Evolutionary conservation across 2,113 vertebrate genomes (phyloP).

Genomic region (Pollimyrus isidori): DNA sequence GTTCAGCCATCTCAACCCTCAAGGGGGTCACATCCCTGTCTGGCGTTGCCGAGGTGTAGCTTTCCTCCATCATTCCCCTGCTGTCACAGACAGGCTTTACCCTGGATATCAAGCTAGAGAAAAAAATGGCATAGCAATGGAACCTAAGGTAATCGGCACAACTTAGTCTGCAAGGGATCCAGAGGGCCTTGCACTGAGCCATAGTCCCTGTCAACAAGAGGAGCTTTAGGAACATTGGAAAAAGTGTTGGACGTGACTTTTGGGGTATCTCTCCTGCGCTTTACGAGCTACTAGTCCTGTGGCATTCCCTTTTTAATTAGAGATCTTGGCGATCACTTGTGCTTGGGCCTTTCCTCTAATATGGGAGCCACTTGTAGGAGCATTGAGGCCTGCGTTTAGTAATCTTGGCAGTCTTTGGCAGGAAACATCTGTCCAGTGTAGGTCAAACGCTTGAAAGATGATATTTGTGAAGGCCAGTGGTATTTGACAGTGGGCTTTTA

Average conservation of each 20-base stretch:
- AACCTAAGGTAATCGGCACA: not conserved
- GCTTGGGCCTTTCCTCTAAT: not conserved
- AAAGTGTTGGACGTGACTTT: not conserved
- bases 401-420: not conserved
- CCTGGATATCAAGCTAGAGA: conserved; percentile 56
- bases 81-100: conserved; percentile 34
- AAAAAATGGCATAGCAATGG: not conserved
- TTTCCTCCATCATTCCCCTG: not conserved
- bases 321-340: not conserved
- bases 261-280: not conserved
- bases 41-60: not conserved
- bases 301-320: not conserved
- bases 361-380: not conserved
- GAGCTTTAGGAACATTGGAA: not conserved
- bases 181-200: not conserved
- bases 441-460: not conserved
- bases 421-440: not conserved
- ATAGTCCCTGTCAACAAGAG: not conserved
- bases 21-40: not conserved
- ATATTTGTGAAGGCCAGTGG: not conserved
- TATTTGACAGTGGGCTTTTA: not conserved
- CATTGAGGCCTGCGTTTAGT: not conserved
- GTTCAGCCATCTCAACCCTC: not conserved
- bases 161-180: not conserved
- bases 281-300: not conserved